These are phyloP conservation scores for Troides oblongomaculatus DNA, from an alignment of 2,888 invertebrate species.

Conservation along the genomic window DNA sequence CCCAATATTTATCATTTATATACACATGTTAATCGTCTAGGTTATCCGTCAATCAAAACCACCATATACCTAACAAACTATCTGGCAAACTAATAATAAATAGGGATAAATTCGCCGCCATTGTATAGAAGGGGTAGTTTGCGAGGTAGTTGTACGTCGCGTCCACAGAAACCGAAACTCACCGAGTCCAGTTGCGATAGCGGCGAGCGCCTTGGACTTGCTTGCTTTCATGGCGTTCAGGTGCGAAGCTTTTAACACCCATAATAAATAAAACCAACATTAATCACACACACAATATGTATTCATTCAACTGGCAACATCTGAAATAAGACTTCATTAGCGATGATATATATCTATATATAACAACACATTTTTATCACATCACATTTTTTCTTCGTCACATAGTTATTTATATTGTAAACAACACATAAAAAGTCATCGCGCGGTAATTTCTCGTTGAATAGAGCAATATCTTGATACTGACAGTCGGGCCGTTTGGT, in stretches of 20 bases:
- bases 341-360: slow-evolving; percentile 40
- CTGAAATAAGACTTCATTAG: slow-evolving; percentile 79
- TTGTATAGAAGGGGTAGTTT: slow-evolving; percentile 30
- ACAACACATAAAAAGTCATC: slow-evolving; percentile 58
- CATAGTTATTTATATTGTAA: slow-evolving; percentile 44
- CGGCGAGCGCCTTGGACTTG: slow-evolving; percentile 93
- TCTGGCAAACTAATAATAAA: slow-evolving; percentile 51
- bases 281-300: slow-evolving; percentile 70
- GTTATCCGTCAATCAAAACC: slow-evolving; percentile 42
- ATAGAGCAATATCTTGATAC: slow-evolving; percentile 53
- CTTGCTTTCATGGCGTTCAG: slow-evolving; percentile 84
- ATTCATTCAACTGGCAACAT: slow-evolving; percentile 66
- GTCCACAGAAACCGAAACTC: slow-evolving; percentile 78
- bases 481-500: slow-evolving; percentile 52
- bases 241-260: slow-evolving; percentile 81
- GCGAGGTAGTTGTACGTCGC: slow-evolving; percentile 35
- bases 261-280: slow-evolving; percentile 81
- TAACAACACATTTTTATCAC: slow-evolving; percentile 47
- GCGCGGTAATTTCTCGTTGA: slow-evolving; percentile 53
- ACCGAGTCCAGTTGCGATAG: slow-evolving; percentile 95
- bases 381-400: slow-evolving; percentile 49
- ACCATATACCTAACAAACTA: slow-evolving; percentile 59
- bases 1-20: not conserved
- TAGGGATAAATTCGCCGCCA: not conserved
- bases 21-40: not conserved